Base-by-base conservation (phyloP, 2,888 invertebrate species). In the Glaucopsyche alexis region DNA sequence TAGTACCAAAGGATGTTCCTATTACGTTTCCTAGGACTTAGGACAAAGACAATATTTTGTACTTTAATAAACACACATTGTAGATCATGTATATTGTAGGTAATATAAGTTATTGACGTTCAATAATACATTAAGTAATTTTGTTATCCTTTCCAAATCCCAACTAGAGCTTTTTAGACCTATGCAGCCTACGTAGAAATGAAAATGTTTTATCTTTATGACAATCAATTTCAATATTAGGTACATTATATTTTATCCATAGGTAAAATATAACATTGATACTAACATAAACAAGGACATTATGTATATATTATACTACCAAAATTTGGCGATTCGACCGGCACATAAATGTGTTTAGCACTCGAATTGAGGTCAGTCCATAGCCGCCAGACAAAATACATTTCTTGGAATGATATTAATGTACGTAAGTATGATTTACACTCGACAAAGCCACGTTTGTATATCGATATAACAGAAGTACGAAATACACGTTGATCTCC, bases 331-430 rank as follows among this genome's bases (percentile, higher is more conserved):
- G 29, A 60, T 29, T 29, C 60, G 29, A 6, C 60, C 60, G 13
- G 16, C 60, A 60, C 60, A 29, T 60, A 13, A 13, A 60, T 40
- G 8, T 42, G 45, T 67, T 42, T 19, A 67, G 42, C 40, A 45
- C 16, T 67, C n/a, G 66, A 42, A 67, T 67, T 45, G 40, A 67
- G 66, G 66, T 67, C 66, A 67, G 45, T 16, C 66, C 66, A 67
- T 45, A 67, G 13, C 66, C 45, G 66, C 66, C 66, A 67, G 66
- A 67, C 66, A 16, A 45, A 67, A 67, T 67, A 67, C 66, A 67
- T 67, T 67, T 42, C 66, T 16, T 45, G 16, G 66, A 67, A 67
- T 19, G 66, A 42, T 60, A 19, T 11, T 60, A 47, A 47, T 47
- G n/a, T n/a, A n/a, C n/a, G n/a, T n/a, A 60, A 4, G 55, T 60